These are phyloP conservation scores for Ctenicera cuprea DNA, from an alignment of 2,888 invertebrate genomes.

Conservation along the genomic window DNA sequence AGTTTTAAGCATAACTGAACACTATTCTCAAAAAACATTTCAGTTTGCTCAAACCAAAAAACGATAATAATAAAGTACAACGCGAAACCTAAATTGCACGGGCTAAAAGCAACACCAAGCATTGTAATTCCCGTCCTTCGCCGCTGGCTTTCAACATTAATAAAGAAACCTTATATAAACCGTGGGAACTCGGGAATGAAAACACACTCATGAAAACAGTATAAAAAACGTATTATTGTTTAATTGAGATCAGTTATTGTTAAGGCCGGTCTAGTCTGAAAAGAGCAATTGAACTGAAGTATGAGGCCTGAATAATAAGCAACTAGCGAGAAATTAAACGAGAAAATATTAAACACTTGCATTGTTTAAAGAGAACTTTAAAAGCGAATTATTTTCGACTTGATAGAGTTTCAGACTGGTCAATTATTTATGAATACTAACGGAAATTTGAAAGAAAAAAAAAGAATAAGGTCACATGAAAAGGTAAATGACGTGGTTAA, in stretches of 20 bases:
- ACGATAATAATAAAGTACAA: background rate
- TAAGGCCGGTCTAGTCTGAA: constrained; percentile 26
- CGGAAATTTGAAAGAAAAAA: too few relatives aligned
- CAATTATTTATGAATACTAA: too few relatives aligned
- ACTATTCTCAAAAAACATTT: too few relatives aligned
- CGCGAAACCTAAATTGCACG: background rate
- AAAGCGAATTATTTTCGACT: background rate
- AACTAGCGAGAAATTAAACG: constrained; percentile 7
- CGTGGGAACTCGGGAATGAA: constrained; percentile 30
- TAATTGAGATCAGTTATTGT: constrained; percentile 40
- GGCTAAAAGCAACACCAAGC: background rate
- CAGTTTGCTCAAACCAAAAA: too few relatives aligned
- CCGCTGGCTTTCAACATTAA: constrained; percentile 19
- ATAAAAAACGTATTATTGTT: constrained; percentile 35
- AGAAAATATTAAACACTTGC: background rate
- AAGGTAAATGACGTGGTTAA: constrained; percentile 2
- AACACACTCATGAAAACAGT: constrained; percentile 34
- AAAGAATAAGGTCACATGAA: background rate
- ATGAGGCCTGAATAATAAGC: constrained; percentile 24
- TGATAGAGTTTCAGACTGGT: background rate
- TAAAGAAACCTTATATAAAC: constrained; percentile 10
- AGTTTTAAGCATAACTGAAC: too few relatives aligned
- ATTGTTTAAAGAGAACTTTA: background rate
- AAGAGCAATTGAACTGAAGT: constrained; percentile 33
- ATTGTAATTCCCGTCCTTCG: background rate